Percentiles rank a stretch among this genome's conserved stretches.
Conservation (phyloP, 1,140 invertebrate genomes). For the Physella acuta region DNA sequence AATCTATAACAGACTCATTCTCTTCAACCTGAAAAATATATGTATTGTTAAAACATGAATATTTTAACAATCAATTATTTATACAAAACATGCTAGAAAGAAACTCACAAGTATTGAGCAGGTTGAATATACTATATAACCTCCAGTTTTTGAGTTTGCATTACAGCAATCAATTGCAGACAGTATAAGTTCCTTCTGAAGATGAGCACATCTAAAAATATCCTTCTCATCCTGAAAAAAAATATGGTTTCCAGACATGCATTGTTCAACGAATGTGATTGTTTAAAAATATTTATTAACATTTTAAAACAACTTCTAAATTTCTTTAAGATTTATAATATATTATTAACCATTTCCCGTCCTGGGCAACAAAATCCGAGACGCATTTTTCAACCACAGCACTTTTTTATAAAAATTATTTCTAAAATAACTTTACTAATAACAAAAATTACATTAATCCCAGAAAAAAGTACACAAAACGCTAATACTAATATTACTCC, state of each 20-base stretch:
- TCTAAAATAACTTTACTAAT: too few species aligned
- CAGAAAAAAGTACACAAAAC: too few species aligned
- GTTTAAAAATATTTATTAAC: too few species aligned
- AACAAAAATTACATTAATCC: too few species aligned
- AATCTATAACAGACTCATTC: conserved; percentile 97
- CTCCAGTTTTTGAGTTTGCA: conserved; percentile 86
- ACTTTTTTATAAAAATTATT: too few species aligned
- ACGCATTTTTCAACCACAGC: too few species aligned
- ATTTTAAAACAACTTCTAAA: too few species aligned
- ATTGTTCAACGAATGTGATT: too few species aligned
- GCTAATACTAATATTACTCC: too few species aligned
- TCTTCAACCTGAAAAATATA: conserved; percentile 77
- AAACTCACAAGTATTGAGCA: conserved; percentile 85
- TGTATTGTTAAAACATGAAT: background rate
- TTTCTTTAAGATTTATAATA: too few species aligned
- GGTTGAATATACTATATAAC: conserved; percentile 96
- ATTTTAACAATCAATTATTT: background rate
- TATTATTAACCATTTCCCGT: too few species aligned
- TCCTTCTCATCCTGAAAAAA: conserved; percentile 77
- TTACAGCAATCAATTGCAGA: conserved; percentile 96
- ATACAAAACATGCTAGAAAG: background rate
- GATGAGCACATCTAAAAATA: conserved; percentile 86
- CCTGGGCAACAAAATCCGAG: too few species aligned
- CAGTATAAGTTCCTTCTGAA: conserved; percentile 90
- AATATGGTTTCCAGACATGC: background rate